Conservation (phyloP, 2,113 vertebrate species). For the Ploceus nigricollis region DNA sequence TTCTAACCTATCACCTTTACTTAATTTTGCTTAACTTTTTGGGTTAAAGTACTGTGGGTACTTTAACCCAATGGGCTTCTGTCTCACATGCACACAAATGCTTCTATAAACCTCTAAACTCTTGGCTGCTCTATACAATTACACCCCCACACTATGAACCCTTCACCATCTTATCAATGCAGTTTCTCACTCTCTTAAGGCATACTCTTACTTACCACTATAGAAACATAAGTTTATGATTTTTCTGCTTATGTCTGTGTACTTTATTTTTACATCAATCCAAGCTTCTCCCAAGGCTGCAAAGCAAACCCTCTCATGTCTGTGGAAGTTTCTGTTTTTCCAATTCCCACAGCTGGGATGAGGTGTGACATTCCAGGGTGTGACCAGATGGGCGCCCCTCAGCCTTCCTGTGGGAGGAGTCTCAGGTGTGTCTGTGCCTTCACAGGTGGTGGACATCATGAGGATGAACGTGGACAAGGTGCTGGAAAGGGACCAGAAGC, state of each 20-base stretch:
- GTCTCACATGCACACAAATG: not conserved
- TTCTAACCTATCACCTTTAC: not conserved
- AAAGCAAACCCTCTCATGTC: not conserved
- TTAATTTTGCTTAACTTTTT: not conserved
- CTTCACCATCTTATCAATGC: not conserved
- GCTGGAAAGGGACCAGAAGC: conserved; percentile 70
- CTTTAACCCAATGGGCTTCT: not conserved
- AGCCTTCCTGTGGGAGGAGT: not conserved
- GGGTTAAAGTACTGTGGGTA: not conserved
- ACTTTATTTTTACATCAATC: not conserved
- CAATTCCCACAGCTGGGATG: not conserved
- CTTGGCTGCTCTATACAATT: not conserved
- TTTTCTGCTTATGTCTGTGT: not conserved
- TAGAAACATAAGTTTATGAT: not conserved
- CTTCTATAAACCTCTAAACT: not conserved
- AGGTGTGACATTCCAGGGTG: not conserved
- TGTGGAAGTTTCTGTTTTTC: not conserved
- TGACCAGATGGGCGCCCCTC: not conserved
- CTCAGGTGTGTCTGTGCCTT: not conserved
- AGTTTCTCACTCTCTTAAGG: not conserved
- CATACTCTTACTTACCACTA: not conserved
- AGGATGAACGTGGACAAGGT: conserved; percentile 74
- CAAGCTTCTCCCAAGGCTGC: not conserved
- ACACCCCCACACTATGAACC: not conserved
- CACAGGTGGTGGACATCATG: conserved; percentile 73